phyloP scores from a whole-genome alignment of 2,113 vertebrate genomes.

The Numida meleagris region DNA sequence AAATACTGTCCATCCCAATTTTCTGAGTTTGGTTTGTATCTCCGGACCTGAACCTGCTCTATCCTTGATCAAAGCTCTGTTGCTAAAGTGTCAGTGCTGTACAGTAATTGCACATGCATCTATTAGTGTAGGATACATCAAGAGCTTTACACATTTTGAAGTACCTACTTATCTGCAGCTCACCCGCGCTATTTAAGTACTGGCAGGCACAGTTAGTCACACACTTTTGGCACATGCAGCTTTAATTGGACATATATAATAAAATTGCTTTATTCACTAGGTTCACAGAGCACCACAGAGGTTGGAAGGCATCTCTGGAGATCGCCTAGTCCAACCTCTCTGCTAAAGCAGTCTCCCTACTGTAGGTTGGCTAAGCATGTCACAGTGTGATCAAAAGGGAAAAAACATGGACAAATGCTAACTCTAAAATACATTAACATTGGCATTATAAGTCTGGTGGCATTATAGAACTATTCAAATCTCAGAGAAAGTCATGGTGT shows the following conservation, averaged over 20 bases:
- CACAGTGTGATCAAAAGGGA: background rate
- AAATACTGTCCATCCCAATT: background rate
- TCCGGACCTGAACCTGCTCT: background rate
- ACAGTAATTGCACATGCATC: accelerated
- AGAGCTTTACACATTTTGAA: background rate
- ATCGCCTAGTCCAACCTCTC: too few relatives aligned
- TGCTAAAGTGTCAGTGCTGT: background rate
- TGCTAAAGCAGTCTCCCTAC: too few relatives aligned
- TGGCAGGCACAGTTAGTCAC: accelerated
- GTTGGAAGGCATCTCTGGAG: too few relatives aligned
- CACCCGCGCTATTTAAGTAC: background rate
- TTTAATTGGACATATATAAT: accelerated
- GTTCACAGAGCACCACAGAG: too few relatives aligned
- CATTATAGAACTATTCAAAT: background rate
- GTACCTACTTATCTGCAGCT: background rate
- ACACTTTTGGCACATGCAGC: accelerated
- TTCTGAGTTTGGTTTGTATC: background rate
- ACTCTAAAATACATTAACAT: background rate
- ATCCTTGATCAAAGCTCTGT: background rate
- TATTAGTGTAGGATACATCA: background rate
- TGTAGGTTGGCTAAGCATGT: background rate
- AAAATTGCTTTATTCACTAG: background rate
- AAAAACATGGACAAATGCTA: background rate
- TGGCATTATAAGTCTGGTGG: background rate
- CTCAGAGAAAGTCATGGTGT: background rate